A percentile compares a stretch with the other conserved stretches of the same genome.
Conservation (phyloP, 1,140 invertebrate species). For the Vollenhovia emeryi region DNA sequence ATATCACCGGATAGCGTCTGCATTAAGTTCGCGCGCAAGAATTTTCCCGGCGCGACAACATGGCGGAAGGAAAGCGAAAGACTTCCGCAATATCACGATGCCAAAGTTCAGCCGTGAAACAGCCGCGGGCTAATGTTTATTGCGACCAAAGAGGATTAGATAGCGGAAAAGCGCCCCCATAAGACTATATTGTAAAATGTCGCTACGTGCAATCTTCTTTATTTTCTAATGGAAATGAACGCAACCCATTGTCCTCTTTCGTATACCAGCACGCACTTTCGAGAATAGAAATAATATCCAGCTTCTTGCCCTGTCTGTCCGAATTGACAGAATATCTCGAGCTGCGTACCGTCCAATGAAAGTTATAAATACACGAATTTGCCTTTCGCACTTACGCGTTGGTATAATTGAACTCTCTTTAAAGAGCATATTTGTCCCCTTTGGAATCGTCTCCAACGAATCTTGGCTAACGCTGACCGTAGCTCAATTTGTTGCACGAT, state of each 20-base stretch:
- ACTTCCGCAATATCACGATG: conserved; percentile 35
- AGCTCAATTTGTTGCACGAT: background rate
- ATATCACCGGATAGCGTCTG: background rate
- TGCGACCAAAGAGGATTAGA: conserved; percentile 52
- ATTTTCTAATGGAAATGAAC: background rate
- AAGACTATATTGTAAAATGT: conserved; percentile 23
- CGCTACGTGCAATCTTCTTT: conserved; percentile 20
- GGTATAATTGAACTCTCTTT: background rate
- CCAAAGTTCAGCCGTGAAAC: conserved; percentile 13
- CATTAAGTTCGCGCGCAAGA: background rate
- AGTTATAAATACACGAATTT: background rate
- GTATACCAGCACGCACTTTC: background rate
- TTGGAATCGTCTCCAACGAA: background rate
- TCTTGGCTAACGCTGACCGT: background rate
- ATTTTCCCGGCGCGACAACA: background rate
- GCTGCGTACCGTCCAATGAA: background rate
- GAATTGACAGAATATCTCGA: background rate
- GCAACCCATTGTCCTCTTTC: background rate
- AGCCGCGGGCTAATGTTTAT: conserved; percentile 29
- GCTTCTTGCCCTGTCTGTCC: background rate
- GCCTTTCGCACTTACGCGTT: background rate
- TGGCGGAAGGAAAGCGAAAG: background rate
- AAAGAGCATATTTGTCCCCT: background rate
- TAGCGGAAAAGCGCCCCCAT: conserved; percentile 27
- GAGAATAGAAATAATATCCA: background rate